Percentiles rank a stretch among this genome's conserved stretches.
These are phyloP conservation scores for Capra hircus DNA, from an alignment of 2,113 vertebrate genomes.

Conservation along the genomic window DNA sequence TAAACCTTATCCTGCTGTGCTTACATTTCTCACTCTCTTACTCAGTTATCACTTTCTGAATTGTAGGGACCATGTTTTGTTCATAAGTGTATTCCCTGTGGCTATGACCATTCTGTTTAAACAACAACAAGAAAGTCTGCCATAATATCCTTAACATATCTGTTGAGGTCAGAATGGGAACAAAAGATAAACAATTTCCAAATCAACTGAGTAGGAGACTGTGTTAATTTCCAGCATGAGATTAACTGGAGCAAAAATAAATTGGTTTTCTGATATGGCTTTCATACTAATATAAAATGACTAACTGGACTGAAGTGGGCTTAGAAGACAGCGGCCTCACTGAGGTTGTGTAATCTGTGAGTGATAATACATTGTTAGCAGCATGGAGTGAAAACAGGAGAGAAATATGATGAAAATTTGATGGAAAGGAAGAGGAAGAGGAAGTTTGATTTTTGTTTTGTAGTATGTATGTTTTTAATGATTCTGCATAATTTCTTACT, in stretches of 20 bases:
- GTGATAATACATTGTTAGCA: neutral
- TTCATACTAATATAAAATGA: neutral
- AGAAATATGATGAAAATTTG: neutral
- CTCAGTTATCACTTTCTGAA: neutral
- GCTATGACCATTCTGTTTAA: neutral
- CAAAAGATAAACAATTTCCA: neutral
- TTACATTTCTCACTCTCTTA: neutral
- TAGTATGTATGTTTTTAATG: neutral
- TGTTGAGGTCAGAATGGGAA: neutral
- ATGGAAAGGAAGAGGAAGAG: neutral
- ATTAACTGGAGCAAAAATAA: neutral
- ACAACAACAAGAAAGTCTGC: neutral
- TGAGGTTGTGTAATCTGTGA: neutral
- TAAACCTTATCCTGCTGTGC: neutral
- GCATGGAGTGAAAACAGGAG: neutral
- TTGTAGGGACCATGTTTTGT: neutral
- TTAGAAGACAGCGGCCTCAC: neutral
- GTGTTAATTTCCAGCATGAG: neutral
- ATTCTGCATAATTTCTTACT: neutral
- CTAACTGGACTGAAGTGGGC: neutral
- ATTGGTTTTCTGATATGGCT: neutral
- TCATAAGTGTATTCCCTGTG: neutral
- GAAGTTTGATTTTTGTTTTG: neutral
- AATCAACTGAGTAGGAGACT: neutral
- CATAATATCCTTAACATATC: neutral